Conservation (phyloP, 2,797 vertebrate genomes). For the Lycodopsis pacificus region DNA sequence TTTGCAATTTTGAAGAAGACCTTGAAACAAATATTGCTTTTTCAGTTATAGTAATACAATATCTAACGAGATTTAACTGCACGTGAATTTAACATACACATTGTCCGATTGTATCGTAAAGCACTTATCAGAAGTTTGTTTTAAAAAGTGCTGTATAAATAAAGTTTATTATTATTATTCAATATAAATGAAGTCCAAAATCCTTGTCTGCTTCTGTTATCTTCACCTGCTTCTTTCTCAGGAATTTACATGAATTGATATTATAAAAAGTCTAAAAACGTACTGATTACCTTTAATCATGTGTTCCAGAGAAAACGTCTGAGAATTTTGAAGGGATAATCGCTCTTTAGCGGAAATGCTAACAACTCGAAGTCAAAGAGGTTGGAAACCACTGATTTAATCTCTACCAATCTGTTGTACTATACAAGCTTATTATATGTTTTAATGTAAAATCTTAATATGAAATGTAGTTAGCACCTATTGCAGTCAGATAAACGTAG, state of each 20-base stretch:
- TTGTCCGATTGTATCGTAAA: neutral
- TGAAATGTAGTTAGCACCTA: no score
- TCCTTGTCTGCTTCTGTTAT: neutral
- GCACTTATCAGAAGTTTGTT: neutral
- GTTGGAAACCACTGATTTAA: neutral
- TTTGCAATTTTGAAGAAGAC: constrained; percentile 21
- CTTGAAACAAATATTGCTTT: constrained; percentile 15
- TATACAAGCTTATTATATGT: neutral
- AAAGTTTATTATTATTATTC: neutral
- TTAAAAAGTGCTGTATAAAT: neutral
- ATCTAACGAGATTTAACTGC: neutral
- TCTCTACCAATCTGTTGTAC: neutral
- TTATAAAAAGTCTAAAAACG: neutral
- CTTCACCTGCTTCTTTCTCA: neutral
- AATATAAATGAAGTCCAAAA: neutral
- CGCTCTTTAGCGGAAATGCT: neutral
- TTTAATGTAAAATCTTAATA: neutral
- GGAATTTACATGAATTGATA: neutral
- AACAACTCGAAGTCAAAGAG: neutral
- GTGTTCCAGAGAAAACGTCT: neutral
- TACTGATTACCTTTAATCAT: neutral
- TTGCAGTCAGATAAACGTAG: no score
- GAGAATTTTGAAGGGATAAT: no score
- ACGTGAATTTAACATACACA: neutral
- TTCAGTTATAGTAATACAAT: neutral